Percentiles rank a stretch among this genome's conserved stretches.
phyloP scores from a whole-genome alignment of 1,140 invertebrate species.

The Leptinotarsa defecta region DNA sequence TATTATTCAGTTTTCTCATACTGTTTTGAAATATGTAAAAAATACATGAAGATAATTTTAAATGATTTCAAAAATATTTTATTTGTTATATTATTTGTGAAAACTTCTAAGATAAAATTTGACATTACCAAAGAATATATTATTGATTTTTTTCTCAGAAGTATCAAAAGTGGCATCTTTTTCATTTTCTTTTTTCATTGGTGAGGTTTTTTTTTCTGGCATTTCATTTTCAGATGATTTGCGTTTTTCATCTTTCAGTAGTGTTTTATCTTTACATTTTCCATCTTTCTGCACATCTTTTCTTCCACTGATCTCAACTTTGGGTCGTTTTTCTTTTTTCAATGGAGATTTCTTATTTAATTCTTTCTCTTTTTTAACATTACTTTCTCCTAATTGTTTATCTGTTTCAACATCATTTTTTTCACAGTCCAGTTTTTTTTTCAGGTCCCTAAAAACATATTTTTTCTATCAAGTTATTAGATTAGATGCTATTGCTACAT shows the following conservation, averaged over 20 bases:
- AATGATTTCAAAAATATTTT: too few relatives aligned
- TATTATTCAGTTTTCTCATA: too few relatives aligned
- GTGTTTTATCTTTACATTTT: not conserved
- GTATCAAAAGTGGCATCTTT: not conserved
- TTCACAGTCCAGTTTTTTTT: slow-evolving; percentile 16
- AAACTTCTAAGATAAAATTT: not conserved
- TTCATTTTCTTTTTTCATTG: not conserved
- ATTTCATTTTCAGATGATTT: not conserved
- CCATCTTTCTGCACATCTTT: not conserved
- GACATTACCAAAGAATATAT: slow-evolving; percentile 23
- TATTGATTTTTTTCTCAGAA: slow-evolving; percentile 18
- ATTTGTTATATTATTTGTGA: not conserved
- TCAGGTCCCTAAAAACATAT: slow-evolving; percentile 9
- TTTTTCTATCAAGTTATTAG: slow-evolving; percentile 6
- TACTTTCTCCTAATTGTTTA: slow-evolving; percentile 32
- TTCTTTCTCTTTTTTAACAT: slow-evolving; percentile 1
- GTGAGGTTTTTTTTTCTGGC: not conserved
- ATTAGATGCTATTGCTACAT: slow-evolving; percentile 15
- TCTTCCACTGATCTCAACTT: not conserved
- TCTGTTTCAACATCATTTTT: slow-evolving; percentile 33
- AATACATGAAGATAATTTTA: too few relatives aligned
- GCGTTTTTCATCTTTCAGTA: not conserved
- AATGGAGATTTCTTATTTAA: not conserved
- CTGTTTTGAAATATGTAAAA: too few relatives aligned
- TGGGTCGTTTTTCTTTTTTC: not conserved